Evolutionary conservation across 2,113 vertebrate genomes (phyloP), one percentile per base, ranked within the genome.

Genomic region (Glaucidium brasilianum): DNA sequence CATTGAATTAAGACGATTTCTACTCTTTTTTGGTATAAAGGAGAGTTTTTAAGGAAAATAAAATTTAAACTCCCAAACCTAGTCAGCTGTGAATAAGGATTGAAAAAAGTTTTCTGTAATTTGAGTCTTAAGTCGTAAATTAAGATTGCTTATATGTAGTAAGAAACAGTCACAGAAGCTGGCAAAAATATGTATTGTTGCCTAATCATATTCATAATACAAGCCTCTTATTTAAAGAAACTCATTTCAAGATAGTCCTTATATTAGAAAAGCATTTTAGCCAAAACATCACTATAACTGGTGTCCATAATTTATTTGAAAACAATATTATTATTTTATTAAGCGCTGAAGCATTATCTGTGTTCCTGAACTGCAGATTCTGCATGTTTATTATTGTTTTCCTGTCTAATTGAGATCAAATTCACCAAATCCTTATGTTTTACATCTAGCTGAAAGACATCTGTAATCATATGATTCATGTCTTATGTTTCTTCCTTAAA

Each of bases 401-500:
- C 16, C n/a, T 85, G 30, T 77, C 35, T 73, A 71, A 87, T 15
- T 66, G 49, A 67, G 69, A 59, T 71, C 21, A 67, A 74, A 34
- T 68, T 23, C 63, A 27, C 3, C 60, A 85, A 74, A 79, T 80
- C 37, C 32, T 94, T 56, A 88, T 19, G 27, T 75, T 85, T 43
- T 80, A 39, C 27, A 14, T 32, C 30, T 39, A n/a, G 39, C 27
- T 82, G 49, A 90, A 90, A 84, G 52, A 71, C 19, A 63, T 23
- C 22, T 72, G 15, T 47, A 17, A 35, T 88, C 30, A 55, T 79
- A 20, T 35, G 34, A 82, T 76, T 94, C 49, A 43, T 21, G 18
- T 71, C 50, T 82, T 81, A 71, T 26, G 52, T 66, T 89, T 95
- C 37, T 86, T 93, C 39, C 72, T 95, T 49, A 87, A 96, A 58